A percentile compares a stretch with the other conserved stretches of the same genome.
phyloP scores from a whole-genome alignment of 2,797 vertebrate genomes.

The Cottoperca gobio region DNA sequence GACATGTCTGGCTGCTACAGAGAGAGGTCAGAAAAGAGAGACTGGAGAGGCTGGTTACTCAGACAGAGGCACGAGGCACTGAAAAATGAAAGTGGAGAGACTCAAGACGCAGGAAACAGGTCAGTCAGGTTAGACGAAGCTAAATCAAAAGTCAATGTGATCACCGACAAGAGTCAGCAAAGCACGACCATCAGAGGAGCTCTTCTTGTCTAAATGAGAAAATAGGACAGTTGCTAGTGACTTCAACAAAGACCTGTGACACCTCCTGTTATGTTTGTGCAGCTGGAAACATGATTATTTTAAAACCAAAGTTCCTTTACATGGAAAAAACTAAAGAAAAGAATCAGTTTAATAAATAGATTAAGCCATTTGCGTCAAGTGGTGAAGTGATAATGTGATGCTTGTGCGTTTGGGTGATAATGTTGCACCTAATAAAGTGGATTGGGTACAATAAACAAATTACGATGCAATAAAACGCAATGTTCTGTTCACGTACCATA shows the following conservation, averaged over 20 bases:
- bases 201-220: neutral
- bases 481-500: neutral
- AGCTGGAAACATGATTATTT: neutral
- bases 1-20: neutral
- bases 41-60: neutral
- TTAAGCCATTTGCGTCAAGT: neutral
- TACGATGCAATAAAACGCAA: neutral
- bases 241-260: neutral
- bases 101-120: neutral
- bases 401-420: neutral
- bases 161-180: neutral
- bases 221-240: neutral
- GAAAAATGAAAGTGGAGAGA: neutral
- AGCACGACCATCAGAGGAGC: neutral
- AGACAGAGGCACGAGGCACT: constrained; percentile 1
- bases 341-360: too few relatives aligned
- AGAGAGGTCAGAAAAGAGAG: constrained; percentile 7
- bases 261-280: neutral
- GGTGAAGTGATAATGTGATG: neutral
- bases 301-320: neutral
- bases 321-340: neutral
- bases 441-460: neutral
- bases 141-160: neutral
- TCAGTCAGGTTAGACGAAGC: neutral
- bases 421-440: neutral